Base-by-base conservation (phyloP, 2,888 invertebrate species). In the Neocrepidodera transversa region DNA sequence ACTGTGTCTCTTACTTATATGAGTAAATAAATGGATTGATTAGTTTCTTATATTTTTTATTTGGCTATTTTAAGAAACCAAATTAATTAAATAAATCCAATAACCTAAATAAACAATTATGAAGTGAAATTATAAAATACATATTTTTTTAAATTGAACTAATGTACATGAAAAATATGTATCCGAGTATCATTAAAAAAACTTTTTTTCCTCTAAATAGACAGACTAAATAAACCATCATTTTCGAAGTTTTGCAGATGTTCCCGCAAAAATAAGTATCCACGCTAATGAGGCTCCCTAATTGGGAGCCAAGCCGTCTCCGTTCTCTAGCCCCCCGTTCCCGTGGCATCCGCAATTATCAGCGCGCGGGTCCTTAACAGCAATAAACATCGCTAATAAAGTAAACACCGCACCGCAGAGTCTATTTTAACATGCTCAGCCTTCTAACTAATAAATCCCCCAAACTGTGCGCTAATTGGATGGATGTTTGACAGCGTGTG, bases 381-480 rank as follows among this genome's bases (percentile, higher is more conserved):
- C 38, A 73, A 75, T 74, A 74, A 74, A 74, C 74, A 74, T 74
- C 70, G 70, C 72, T 75, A 75, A 74, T 76, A 75, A 75, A 76
- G 74, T 73, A 76, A 76, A 76, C 74, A 75, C 71, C 52, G 58
- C 48, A 26, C 26, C 18, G 16, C 28, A 51, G 69, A 71, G 70
- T 73, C 73, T 72, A 73, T 73, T 75, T 76, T 72, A 74, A 71
- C 75, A 71, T 72, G 70, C 16, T 63, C 69, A 70, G 11, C 13
- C 28, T 56, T 71, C 73, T 77, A 75, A 78, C 78, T 78, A 78
- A 78, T 78, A n/a, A n/a, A n/a, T n/a, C n/a, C 74, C 73, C 71
- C 70, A 74, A 73, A 74, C 74, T 71, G n/a, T 16, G 71, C 72
- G 71, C 78, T 79, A 79, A 79, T 79, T 79, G 78, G 77, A 77